Conservation (phyloP, 1,140 invertebrate species). For the Mamestra configurata region DNA sequence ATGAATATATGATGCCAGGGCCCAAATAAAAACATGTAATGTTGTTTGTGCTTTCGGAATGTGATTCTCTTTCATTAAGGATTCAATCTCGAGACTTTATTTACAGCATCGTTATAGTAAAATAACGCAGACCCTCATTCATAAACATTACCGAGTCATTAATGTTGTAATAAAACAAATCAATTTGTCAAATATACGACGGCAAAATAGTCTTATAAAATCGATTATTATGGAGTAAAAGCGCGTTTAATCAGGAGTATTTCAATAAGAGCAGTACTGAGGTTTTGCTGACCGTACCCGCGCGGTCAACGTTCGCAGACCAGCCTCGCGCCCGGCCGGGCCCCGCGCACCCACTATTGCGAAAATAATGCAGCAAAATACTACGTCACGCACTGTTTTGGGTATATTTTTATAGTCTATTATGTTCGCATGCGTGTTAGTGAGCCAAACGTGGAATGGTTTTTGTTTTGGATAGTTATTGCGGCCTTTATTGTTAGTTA, state of each 20-base stretch:
- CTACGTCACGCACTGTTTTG: conserved; percentile 65
- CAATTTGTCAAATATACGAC: conserved; percentile 10
- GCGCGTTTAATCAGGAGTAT: conserved; percentile 43
- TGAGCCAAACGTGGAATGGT: conserved; percentile 33
- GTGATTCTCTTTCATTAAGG: background rate
- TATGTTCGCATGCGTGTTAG: conserved; percentile 56
- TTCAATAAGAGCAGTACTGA: conserved; percentile 33
- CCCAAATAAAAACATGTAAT: conserved; percentile 13
- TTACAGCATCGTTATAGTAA: background rate
- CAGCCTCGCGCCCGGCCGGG: conserved; percentile 64
- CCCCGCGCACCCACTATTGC: conserved; percentile 70
- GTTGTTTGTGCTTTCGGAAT: background rate
- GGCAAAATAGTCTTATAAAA: conserved; percentile 23
- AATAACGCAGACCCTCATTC: conserved; percentile 27
- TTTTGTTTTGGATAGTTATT: conserved; percentile 45
- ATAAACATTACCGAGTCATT: conserved; percentile 34
- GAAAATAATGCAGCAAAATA: conserved; percentile 75
- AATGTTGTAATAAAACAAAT: conserved; percentile 16
- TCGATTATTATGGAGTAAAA: background rate
- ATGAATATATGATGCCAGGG: background rate
- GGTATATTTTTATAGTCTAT: conserved; percentile 65
- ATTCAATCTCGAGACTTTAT: background rate
- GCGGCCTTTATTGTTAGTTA: conserved; percentile 40
- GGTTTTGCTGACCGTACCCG: conserved; percentile 54
- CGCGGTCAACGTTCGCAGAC: conserved; percentile 72